Base-by-base conservation (phyloP, 1,140 invertebrate species). In the Papilio polyxenes region DNA sequence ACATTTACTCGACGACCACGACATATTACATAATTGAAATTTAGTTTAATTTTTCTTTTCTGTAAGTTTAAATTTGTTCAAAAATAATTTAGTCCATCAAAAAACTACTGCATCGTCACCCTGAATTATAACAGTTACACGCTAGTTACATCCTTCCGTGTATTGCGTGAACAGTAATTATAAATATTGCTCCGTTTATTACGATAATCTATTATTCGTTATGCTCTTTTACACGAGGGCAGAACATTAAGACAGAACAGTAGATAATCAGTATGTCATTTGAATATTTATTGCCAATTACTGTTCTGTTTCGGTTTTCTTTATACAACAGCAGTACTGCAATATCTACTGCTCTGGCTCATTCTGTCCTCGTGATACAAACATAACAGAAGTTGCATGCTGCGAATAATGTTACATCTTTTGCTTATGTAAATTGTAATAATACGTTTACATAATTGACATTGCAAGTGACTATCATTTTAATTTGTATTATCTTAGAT, bases 131-230 rank as follows among this genome's bases (percentile, higher is more conserved):
- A 82, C 81, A 83, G 65, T 82, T 65, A 74, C 72, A 65, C 17
- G 48, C 69, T 77, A 83, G 84, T 83, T 83, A 85, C 80, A 65
- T 53, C 65, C 81, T 81, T 85, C 82, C 82, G 75, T 81, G 78
- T 80, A 31, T 80, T 80, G 44, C 78, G 59, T 23, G 59, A 23
- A 49, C 23, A n/a, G n/a, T 65, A 80, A 80, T 80, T 65, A 69
- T 40, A 80, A 80, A 48, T 48, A 80, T 80, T 80, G 44, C 31
- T 48, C 11, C 59, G 77, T 23, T 13, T 56, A 80, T 69, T 80
- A 69, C 78, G 78, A 15, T 80, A 20, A 65, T 44, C n/a, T 80
- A 80, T 80, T n/a, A 49, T 69, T 48, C 31, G 56, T 79, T 79
- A 72, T 17, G 56, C 56, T 59, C 0, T 59, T 59, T 59, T 17